Evolutionary conservation across 2,888 invertebrate species (phyloP), one percentile per base, ranked within the genome.

Genomic region (Noctua pronuba): DNA sequence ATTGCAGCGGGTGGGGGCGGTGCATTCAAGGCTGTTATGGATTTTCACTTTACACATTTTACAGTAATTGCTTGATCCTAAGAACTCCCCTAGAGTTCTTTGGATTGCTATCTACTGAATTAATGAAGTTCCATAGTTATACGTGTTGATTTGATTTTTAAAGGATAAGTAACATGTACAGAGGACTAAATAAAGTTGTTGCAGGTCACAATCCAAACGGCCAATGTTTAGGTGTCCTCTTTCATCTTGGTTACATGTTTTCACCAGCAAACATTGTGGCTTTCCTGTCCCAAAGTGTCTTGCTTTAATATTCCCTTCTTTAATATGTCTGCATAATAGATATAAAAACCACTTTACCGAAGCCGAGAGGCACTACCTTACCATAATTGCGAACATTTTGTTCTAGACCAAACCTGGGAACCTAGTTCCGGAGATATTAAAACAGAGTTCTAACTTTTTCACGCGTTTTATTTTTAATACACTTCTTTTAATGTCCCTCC

Each of bases 1-100:
- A 65, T 1, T 85, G 85, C 75, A 82, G 44, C 28, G 58, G 69
- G 66, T 13, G 73, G 68, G 62, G 72, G 55, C 62, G 60, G 44
- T 82, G 79, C 81, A 82, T 64, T 21, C 58, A 65, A 69, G 28
- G 35, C 64, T 35, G 55, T 28, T 68, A 69, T 76, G 44, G 76
- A 81, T 69, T 76, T 76, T 44, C 66, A 79, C 78, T 75, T 41
- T 49, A 78, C 24, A 38, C 24, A 38, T n/a, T 66, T 82, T 21
- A 11, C 8, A 75, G 35, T 58, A 68, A 58, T 58, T 5, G 11
- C 31, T 31, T 41, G n/a, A 13, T 35, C 35, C 5, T 6, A 35
- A 35, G 35, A 35, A 35, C 35, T 35, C 35, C 4, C 35, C 35
- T 35, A 4, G 16, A 55, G 41, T 68, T 41, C 49, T 49, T 5